Conservation (phyloP, 2,113 vertebrate genomes). For the Dendropsophus ebraccatus region DNA sequence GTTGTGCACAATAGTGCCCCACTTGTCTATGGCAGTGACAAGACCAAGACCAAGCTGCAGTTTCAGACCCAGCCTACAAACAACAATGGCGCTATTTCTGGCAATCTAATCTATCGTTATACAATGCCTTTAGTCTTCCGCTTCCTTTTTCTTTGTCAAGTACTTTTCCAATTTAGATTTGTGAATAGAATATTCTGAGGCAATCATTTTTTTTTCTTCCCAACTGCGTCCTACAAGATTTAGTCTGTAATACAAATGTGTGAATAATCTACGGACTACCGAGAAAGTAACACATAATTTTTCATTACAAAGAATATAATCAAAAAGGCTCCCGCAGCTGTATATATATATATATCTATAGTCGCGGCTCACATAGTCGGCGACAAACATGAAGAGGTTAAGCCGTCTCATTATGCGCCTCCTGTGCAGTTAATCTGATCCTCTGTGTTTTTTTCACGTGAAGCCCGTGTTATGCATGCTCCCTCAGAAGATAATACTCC, state of each 20-base stretch:
- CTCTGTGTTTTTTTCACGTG: slow-evolving; percentile 29
- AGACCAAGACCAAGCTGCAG: too few relatives aligned
- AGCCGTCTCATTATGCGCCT: slow-evolving; percentile 29
- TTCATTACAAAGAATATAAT: too few relatives aligned
- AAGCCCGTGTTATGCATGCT: slow-evolving; percentile 14
- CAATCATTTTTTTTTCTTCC: background rate
- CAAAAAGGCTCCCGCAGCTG: background rate
- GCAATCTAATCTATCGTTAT: background rate
- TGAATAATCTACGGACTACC: background rate
- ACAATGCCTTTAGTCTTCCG: background rate
- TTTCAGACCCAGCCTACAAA: background rate
- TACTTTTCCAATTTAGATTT: background rate
- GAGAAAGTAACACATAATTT: too few relatives aligned
- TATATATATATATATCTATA: background rate
- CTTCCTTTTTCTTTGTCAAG: background rate
- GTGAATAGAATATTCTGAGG: background rate
- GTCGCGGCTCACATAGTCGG: background rate
- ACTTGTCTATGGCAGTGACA: too few relatives aligned
- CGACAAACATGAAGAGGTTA: slow-evolving; percentile 47
- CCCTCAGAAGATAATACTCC: slow-evolving; percentile 68
- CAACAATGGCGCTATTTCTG: background rate
- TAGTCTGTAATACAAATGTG: background rate
- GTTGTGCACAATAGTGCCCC: too few relatives aligned
- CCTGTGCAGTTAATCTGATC: slow-evolving; percentile 25
- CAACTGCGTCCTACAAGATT: background rate